Evolutionary conservation across 1,140 invertebrate genomes (phyloP).

Genomic region (Epicauta chinensis): DNA sequence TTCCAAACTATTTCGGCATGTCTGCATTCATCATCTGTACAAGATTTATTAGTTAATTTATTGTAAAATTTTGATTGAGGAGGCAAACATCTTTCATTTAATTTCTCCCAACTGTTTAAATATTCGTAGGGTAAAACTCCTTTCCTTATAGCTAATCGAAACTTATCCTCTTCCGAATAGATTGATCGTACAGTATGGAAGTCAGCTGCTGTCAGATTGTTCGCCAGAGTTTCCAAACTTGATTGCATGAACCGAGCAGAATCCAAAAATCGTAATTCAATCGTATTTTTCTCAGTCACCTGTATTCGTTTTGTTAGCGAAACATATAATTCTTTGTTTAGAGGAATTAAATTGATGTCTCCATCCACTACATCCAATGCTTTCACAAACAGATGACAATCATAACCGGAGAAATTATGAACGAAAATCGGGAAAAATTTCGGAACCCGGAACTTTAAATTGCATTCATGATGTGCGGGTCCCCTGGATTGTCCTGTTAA

Average conservation of each 20-base stretch:
- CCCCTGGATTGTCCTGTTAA: no score
- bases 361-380: conserved; percentile 7
- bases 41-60: conserved; percentile 27
- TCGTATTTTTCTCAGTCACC: background rate
- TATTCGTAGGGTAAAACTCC: conserved; percentile 38
- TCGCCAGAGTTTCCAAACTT: conserved; percentile 17
- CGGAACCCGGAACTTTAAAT: conserved; percentile 33
- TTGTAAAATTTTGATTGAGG: conserved; percentile 38
- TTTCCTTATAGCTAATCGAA: conserved; percentile 33
- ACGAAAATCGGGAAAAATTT: conserved; percentile 21
- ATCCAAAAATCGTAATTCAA: conserved; percentile 25
- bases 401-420: conserved; percentile 22
- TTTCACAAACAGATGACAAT: conserved; percentile 23
- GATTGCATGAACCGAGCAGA: conserved; percentile 19
- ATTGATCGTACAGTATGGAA: background rate
- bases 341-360: conserved; percentile 13
- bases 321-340: conserved; percentile 25
- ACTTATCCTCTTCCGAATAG: conserved; percentile 22
- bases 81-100: conserved; percentile 35
- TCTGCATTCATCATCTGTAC: conserved; percentile 38
- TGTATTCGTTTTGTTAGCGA: conserved; percentile 3
- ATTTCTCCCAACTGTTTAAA: conserved; percentile 30
- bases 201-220: background rate
- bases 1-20: conserved; percentile 44
- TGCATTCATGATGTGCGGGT: conserved; percentile 37